phyloP scores from a whole-genome alignment of 2,113 vertebrate species.

The Jaculus jaculus region DNA sequence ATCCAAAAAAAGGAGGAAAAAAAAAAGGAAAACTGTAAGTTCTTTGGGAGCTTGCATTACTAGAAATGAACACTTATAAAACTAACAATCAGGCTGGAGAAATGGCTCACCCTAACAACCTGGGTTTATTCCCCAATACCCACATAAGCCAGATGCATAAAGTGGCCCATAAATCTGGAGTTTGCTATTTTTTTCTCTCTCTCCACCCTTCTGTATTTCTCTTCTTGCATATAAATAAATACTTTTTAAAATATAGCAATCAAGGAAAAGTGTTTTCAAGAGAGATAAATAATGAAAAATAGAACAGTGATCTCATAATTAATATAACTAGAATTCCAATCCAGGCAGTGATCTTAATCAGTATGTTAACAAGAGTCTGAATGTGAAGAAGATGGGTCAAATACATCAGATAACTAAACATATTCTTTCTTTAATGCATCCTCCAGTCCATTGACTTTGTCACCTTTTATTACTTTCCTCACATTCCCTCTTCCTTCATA shows the following conservation, averaged over 20 bases:
- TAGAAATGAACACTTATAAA: background rate
- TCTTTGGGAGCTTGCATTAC: background rate
- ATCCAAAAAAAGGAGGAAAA: background rate
- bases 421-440: background rate
- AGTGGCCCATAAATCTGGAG: too few species aligned
- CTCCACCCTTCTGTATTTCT: too few species aligned
- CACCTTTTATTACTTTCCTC: background rate
- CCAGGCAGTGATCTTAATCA: background rate
- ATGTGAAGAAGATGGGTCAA: background rate
- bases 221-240: too few species aligned
- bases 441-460: background rate
- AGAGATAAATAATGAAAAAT: background rate
- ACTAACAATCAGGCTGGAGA: background rate
- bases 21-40: background rate
- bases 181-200: too few species aligned
- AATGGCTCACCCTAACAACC: too few species aligned
- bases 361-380: background rate
- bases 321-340: background rate
- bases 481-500: background rate
- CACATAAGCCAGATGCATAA: too few species aligned
- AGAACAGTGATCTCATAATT: background rate
- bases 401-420: background rate
- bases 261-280: conserved; percentile 8
- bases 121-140: too few species aligned
- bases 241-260: background rate